Percentiles rank a stretch among this genome's conserved stretches.
Evolutionary conservation across 2,888 invertebrate species (phyloP).

Genomic region (Drosophila meridiana): DNA sequence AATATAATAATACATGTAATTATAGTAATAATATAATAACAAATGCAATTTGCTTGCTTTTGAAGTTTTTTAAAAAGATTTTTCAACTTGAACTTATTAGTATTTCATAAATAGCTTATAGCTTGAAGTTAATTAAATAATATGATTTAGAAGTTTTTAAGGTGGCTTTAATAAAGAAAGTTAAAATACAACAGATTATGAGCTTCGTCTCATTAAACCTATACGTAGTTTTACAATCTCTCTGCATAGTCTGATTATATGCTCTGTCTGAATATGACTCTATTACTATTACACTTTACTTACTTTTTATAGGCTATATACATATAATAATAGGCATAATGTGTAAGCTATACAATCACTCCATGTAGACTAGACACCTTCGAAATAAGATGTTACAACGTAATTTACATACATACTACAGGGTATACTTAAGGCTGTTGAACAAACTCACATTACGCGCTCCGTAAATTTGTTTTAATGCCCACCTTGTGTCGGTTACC

Average conservation of each 20-base stretch:
- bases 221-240: neutral
- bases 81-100: neutral
- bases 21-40: no score
- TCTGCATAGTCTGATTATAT: neutral
- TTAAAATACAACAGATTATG: neutral
- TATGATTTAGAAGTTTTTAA: neutral
- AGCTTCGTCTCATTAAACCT: neutral
- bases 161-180: neutral
- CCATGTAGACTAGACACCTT: neutral
- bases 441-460: slow-evolving; percentile 29
- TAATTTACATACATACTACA: slow-evolving; percentile 1
- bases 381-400: neutral
- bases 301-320: neutral
- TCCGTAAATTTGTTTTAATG: slow-evolving; percentile 42
- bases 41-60: no score
- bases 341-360: neutral
- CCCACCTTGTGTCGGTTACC: slow-evolving; percentile 55
- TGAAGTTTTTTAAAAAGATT: neutral
- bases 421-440: slow-evolving; percentile 29
- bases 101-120: neutral
- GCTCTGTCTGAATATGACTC: neutral
- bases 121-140: neutral
- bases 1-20: neutral
- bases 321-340: neutral
- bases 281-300: neutral